Conservation (phyloP, 2,888 invertebrate genomes). For the Axea sp. region DNA sequence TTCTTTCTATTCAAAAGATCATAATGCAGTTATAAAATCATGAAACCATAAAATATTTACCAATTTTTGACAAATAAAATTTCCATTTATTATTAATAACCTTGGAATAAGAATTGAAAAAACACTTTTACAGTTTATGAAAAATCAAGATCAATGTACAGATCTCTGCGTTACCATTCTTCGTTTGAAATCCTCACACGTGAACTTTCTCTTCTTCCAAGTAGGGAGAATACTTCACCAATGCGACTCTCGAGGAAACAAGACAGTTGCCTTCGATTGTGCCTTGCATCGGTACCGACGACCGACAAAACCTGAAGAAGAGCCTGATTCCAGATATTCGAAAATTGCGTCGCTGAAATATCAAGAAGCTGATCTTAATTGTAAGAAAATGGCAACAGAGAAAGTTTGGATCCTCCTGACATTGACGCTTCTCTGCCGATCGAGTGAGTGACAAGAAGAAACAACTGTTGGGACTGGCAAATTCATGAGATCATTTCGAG, state of each 20-base stretch:
- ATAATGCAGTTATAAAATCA: no score
- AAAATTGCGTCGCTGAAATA: constrained; percentile 4
- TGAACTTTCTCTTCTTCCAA: constrained; percentile 42
- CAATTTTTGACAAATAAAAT: no score
- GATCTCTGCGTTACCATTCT: constrained; percentile 31
- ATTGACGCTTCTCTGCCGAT: constrained; percentile 22
- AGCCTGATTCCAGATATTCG: neutral
- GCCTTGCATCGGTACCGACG: constrained; percentile 49
- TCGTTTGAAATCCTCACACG: constrained; percentile 14
- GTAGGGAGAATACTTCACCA: no score
- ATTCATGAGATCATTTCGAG: neutral
- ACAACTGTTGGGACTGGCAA: neutral
- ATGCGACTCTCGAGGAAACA: constrained; percentile 24
- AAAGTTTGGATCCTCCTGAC: constrained; percentile 6
- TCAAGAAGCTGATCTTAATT: neutral
- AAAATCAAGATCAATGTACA: neutral
- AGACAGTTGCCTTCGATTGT: constrained; percentile 25
- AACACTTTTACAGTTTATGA: no score
- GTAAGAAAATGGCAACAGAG: constrained; percentile 1
- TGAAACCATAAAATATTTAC: no score
- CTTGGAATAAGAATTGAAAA: no score
- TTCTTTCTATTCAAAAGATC: no score
- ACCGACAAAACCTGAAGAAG: neutral
- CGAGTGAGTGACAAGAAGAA: constrained; percentile 21
- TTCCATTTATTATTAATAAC: no score